Evolutionary conservation across 2,113 vertebrate species (phyloP).

Genomic region (Zosterops hypoxanthus): DNA sequence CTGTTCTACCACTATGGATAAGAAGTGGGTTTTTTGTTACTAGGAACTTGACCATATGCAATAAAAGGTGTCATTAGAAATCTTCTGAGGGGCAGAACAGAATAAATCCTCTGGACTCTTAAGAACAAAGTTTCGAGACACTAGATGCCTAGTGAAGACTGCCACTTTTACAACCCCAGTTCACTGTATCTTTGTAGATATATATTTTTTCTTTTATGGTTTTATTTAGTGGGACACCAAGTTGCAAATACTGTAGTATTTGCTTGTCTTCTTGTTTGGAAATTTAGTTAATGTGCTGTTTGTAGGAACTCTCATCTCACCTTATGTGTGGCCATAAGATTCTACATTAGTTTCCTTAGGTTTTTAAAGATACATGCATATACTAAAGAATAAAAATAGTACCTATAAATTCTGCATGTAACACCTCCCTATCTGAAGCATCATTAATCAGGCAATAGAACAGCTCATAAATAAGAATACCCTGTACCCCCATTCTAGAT

Average conservation of each 20-base stretch:
- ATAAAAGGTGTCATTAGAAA: not conserved
- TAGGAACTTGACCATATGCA: not conserved
- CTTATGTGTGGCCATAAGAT: not conserved
- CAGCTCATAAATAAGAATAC: not conserved
- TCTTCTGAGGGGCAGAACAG: not conserved
- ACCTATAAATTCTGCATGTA: not conserved
- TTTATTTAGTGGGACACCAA: not conserved
- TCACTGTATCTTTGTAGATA: not conserved
- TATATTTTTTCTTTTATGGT: not conserved
- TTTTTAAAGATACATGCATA: not conserved
- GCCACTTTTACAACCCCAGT: not conserved
- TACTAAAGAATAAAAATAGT: not conserved
- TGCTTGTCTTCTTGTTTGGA: not conserved
- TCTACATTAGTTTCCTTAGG: not conserved
- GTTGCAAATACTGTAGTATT: not conserved
- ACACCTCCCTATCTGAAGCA: not conserved
- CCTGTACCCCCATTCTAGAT: not conserved
- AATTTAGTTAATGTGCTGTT: not conserved
- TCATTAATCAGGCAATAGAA: not conserved
- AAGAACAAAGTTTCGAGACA: not conserved
- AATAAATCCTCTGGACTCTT: not conserved
- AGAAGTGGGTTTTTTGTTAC: not conserved
- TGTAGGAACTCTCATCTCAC: not conserved
- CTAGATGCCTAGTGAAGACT: not conserved
- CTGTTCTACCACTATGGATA: not conserved